phyloP scores from a whole-genome alignment of 2,888 invertebrate species.

The Alentia gelatinosa region DNA sequence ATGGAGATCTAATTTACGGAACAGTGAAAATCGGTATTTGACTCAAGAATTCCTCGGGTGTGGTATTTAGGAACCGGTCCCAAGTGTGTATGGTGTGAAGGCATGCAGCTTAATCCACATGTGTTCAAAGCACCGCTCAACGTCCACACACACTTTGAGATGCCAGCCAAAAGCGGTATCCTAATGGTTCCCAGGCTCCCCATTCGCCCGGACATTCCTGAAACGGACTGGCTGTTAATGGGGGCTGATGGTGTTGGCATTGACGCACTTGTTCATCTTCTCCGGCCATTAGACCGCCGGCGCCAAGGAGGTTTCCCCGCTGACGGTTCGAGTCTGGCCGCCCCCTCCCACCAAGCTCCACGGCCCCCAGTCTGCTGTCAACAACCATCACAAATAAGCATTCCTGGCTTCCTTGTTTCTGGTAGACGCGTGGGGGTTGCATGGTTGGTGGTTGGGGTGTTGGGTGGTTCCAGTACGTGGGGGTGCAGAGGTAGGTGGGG shows the following conservation, averaged over 20 bases:
- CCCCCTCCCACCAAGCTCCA: neutral
- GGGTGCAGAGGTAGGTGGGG: neutral
- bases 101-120: too few relatives aligned
- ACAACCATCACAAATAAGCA: too few relatives aligned
- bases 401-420: too few relatives aligned
- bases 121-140: too few relatives aligned
- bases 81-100: too few relatives aligned
- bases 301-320: neutral
- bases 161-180: neutral
- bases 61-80: too few relatives aligned
- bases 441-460: neutral
- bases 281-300: neutral
- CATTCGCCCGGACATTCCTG: neutral
- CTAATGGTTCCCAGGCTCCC: neutral
- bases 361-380: neutral
- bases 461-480: neutral
- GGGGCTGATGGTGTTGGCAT: neutral
- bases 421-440: neutral
- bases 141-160: too few relatives aligned
- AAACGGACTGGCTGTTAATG: neutral
- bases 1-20: too few relatives aligned
- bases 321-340: neutral
- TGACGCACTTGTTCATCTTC: conserved; percentile 14
- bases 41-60: too few relatives aligned
- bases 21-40: too few relatives aligned